Evolutionary conservation across 2,113 vertebrate species (phyloP), one percentile per base, ranked within the genome.

Genomic region (Cricetomys ansorgei): DNA sequence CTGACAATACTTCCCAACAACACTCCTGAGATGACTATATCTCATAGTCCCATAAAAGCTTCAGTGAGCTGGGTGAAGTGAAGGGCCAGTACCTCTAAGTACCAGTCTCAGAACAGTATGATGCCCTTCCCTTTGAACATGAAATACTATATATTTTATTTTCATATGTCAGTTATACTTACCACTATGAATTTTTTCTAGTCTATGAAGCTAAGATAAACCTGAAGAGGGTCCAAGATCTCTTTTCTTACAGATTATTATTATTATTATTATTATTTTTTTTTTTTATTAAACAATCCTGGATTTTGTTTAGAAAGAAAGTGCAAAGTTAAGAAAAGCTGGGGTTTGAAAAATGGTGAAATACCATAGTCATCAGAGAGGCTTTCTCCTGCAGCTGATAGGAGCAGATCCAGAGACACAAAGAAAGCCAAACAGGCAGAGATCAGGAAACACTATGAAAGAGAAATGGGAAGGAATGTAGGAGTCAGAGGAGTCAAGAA

Each of bases 151-250:
- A 45, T 48, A 43, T 84, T 93, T 92, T 94, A 76, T 85, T 53
- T 75, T 72, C n/a, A 40, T 37, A 29, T 67, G 91, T 11, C 0
- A 73, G 34, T 59, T 86, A 1, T 77, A 53, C 12, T 90, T 92
- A 91, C 76, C 92, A 23, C 12, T 89, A 64, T 53, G 34, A 59
- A 43, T 75, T 94, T 94, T 88, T 91, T 50, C 12, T 55, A 23
- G 25, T 27, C 90, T 93, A 80, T 88, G 19, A 97, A 67, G 6
- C 12, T 88, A 90, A 23, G 9, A 19, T 93, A 79, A 77, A 31
- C 2, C 57, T 92, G 29, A 67, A 86, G 25, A 86, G 72, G 57
- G 80, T 23, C 7, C 70, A 55, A 16, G 15, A 37, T 72, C 21
- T 17, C 53, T 21, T 40, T 72, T 88, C 34, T 88, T 93, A 75